Base-by-base conservation (phyloP, 2,113 vertebrate genomes). In the Hippocampus mohnikei region DNA sequence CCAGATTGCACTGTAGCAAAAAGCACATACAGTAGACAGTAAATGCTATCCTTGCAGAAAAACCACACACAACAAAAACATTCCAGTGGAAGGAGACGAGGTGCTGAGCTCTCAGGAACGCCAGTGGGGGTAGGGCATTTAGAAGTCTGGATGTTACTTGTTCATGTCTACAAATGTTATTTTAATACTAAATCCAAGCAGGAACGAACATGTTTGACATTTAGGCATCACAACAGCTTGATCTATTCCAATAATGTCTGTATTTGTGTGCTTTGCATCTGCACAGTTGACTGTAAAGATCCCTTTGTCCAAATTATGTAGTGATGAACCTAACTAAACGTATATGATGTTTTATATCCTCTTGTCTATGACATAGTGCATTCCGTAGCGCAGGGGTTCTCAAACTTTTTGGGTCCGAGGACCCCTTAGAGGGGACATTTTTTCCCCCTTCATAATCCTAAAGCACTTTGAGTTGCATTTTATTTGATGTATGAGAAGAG, bases 361-460 rank as follows among this genome's bases (percentile, higher is more conserved):
- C 70, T 74, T 85, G 81, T 88, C 78, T 88, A 84, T 81, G 76
- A 84, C 29, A 4, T 89, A 72, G 76, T 64, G 50, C 74, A 81
- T 81, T 82, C 67, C 75, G 76, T 81, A 89, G 76, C 86, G 58
- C 58, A 29, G 27, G 27, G 58, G 58, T 60, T 60, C 58, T 60
- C 58, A 60, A 60, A 60, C 58, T 10, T 29, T 60, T 60, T 1
- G 16, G 27, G 27, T 60, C 12, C 58, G 7, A 16, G 15, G 15
- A 60, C 12, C 5, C 15, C 58, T 52, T 21, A 10, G 21, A 53
- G 52, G 50, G 50, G 15, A 37, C 5, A 37, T 37, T 33, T 33
- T 2, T 1, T 18, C 27, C 27, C 11, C 13, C n/a, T 11, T 16
- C 27, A 16, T 25, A 25, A 56, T 12, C 50, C 13, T 8, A 13